These are phyloP conservation scores for Periophthalmodon schlosseri DNA, from an alignment of 2,113 vertebrate genomes.

Conservation along the genomic window DNA sequence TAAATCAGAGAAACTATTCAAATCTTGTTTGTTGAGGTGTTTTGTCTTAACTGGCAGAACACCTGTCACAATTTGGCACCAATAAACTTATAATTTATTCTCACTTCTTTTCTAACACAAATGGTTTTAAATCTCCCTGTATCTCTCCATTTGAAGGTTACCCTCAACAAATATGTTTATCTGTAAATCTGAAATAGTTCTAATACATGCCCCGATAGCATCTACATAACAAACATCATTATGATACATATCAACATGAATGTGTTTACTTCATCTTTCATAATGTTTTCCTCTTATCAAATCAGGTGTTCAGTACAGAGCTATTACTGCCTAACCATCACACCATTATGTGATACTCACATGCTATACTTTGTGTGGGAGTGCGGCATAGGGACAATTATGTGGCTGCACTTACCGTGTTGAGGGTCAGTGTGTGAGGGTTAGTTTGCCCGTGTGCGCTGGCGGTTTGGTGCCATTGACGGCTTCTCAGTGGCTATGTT, in stretches of 20 bases:
- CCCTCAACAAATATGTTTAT: background rate
- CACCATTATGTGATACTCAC: conserved; percentile 34
- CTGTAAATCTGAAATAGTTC: background rate
- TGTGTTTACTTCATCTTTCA: conserved; percentile 31
- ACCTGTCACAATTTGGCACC: background rate
- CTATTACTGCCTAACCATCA: conserved; percentile 24
- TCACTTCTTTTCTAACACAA: background rate
- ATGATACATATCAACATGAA: background rate
- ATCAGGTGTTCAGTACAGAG: conserved; percentile 29
- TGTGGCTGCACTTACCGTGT: conserved; percentile 36
- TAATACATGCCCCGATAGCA: background rate
- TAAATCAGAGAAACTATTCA: conserved; percentile 1
- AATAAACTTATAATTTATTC: background rate
- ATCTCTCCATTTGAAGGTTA: background rate
- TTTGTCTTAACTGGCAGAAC: background rate
- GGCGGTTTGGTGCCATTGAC: conserved; percentile 26
- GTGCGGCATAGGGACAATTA: conserved; percentile 27
- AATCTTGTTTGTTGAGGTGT: background rate
- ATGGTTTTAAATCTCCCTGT: background rate
- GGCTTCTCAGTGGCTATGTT: conserved; percentile 5
- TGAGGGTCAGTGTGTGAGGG: conserved; percentile 26
- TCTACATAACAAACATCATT: background rate
- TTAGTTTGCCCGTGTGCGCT: background rate
- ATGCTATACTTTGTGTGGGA: background rate
- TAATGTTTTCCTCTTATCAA: conserved; percentile 34